Conservation (phyloP, 2,888 invertebrate species). For the Melangyna quadrimaculata region DNA sequence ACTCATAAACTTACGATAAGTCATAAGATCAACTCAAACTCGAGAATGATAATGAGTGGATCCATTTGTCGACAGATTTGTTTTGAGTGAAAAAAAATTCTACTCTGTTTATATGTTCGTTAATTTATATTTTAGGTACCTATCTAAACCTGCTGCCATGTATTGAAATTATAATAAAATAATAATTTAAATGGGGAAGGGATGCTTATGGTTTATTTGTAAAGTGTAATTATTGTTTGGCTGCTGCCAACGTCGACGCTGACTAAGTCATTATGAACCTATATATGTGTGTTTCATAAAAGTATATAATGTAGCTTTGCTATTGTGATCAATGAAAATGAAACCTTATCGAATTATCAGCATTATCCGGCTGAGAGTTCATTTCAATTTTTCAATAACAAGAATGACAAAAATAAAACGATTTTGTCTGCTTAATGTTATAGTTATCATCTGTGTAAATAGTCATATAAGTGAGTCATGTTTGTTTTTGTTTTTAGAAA, state of each 20-base stretch:
- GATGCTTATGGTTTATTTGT: neutral
- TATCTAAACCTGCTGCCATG: neutral
- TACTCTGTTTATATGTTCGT: neutral
- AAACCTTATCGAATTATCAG: neutral
- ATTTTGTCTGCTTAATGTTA: neutral
- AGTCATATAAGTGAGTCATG: conserved; percentile 35
- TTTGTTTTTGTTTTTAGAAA: conserved; percentile 22
- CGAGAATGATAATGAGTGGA: neutral
- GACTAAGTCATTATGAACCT: conserved; percentile 5
- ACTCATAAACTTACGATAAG: no score
- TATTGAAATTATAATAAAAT: neutral
- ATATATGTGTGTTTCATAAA: neutral
- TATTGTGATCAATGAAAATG: neutral
- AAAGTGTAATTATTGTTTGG: neutral
- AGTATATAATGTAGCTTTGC: neutral
- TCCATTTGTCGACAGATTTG: neutral
- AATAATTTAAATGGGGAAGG: neutral
- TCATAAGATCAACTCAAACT: no score
- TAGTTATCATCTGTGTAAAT: neutral
- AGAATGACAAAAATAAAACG: neutral
- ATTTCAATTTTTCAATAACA: neutral
- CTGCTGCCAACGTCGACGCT: neutral
- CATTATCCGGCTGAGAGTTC: neutral
- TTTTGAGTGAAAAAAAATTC: neutral
- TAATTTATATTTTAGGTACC: neutral